A percentile compares a stretch with the other conserved stretches of the same genome.
Evolutionary conservation across 2,888 invertebrate species (phyloP).

Genomic region (Tachystola acroxantha): DNA sequence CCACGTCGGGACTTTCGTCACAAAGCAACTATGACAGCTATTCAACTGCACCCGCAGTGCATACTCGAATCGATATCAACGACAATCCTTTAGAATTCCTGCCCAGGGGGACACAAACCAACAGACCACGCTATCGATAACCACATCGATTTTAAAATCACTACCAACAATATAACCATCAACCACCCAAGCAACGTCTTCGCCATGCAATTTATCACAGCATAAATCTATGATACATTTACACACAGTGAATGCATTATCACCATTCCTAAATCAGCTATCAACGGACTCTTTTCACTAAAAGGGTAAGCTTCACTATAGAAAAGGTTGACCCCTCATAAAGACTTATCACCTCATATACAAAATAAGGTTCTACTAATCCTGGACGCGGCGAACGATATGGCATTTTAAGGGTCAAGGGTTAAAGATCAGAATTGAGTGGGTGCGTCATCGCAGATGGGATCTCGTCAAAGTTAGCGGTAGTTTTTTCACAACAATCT

Average conservation of each 20-base stretch:
- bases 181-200: constrained; percentile 28
- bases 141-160: constrained; percentile 12
- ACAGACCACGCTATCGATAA: constrained; percentile 10
- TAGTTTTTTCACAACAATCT: constrained; percentile 78
- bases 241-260: constrained; percentile 74
- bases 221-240: constrained; percentile 76
- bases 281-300: constrained; percentile 78
- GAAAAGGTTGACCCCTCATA: constrained; percentile 79
- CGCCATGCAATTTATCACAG: constrained; percentile 64
- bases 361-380: constrained; percentile 77
- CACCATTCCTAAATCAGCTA: constrained; percentile 77
- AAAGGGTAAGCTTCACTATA: constrained; percentile 75
- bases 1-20: constrained; percentile 24
- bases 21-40: constrained; percentile 59
- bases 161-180: constrained; percentile 28
- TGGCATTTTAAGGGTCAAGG: constrained; percentile 31
- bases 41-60: constrained; percentile 31
- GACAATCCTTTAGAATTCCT: constrained; percentile 40
- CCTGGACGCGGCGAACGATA: constrained; percentile 39
- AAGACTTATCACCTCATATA: constrained; percentile 79
- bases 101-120: constrained; percentile 32
- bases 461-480: constrained; percentile 71
- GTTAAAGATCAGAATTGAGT: constrained; percentile 54
- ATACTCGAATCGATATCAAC: constrained; percentile 22
- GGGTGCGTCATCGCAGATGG: constrained; percentile 40